These are phyloP conservation scores for Malurus elegans DNA, from an alignment of 2,113 vertebrate species.

Conservation along the genomic window DNA sequence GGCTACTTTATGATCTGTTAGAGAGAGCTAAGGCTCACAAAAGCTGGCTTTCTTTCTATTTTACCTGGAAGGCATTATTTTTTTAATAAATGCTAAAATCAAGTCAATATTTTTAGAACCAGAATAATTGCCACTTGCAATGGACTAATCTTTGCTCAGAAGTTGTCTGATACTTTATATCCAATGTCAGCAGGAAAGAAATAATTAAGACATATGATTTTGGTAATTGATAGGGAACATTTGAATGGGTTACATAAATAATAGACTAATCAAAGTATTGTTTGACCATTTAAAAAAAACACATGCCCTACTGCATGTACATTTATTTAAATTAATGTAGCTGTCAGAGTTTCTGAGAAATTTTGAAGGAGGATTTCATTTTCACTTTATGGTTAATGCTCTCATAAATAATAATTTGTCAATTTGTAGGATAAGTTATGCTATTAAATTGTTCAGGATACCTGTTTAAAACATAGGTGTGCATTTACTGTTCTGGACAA, in stretches of 20 bases:
- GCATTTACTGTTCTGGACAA: not conserved
- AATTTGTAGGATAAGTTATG: not conserved
- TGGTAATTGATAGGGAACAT: constrained; percentile 46
- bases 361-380: constrained; percentile 49
- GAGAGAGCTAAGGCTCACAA: not conserved
- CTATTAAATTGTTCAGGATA: not conserved
- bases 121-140: constrained; percentile 32
- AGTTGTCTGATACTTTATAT: constrained; percentile 25
- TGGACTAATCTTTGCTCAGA: constrained; percentile 4
- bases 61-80: constrained; percentile 26
- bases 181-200: constrained; percentile 30
- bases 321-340: constrained; percentile 56
- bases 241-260: constrained; percentile 61
- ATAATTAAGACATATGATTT: constrained; percentile 51
- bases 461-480: not conserved
- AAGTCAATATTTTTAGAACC: constrained; percentile 61
- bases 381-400: constrained; percentile 38
- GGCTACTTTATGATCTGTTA: not conserved
- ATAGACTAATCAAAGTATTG: constrained; percentile 54
- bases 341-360: constrained; percentile 46
- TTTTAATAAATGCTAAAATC: constrained; percentile 34
- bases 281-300: not conserved
- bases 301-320: not conserved
- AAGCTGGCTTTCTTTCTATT: not conserved
- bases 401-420: constrained; percentile 57